Conservation (phyloP, 2,888 invertebrate species). For the Panorpa germanica region DNA sequence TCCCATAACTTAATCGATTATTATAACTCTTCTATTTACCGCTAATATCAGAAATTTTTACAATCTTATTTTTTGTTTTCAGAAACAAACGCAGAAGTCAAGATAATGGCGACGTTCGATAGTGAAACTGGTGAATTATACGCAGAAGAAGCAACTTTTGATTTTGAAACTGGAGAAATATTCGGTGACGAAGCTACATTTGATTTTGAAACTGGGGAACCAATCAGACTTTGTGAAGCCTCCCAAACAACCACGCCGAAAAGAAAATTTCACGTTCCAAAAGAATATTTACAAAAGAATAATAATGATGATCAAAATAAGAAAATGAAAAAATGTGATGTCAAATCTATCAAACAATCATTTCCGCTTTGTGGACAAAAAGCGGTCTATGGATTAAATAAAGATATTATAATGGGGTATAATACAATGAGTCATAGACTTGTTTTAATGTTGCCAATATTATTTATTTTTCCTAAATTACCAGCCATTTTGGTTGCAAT, state of each 20-base stretch:
- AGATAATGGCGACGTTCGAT: no score
- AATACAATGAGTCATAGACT: conserved; percentile 27
- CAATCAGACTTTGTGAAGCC: conserved; percentile 1
- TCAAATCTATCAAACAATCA: conserved; percentile 9
- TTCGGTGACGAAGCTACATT: conserved; percentile 16
- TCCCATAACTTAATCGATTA: no score
- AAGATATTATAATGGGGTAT: conserved; percentile 23
- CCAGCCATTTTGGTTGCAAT: conserved; percentile 29
- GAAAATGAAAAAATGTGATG: conserved; percentile 3
- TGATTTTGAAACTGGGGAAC: conserved; percentile 23
- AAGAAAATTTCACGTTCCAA: conserved; percentile 22
- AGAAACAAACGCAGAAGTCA: no score
- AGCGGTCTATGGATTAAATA: not conserved
- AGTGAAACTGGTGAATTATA: no score
- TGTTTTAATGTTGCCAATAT: conserved; percentile 37
- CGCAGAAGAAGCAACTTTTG: no score
- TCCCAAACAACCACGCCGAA: conserved; percentile 15
- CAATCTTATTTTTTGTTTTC: no score
- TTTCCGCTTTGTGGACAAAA: no score
- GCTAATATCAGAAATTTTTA: no score
- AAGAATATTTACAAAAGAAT: conserved; percentile 15
- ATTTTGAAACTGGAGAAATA: conserved; percentile 22
- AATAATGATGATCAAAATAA: not conserved
- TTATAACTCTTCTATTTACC: no score
- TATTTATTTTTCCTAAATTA: conserved; percentile 34